Percentiles rank a stretch among this genome's conserved stretches.
Conservation (phyloP, 2,888 invertebrate species). For the Halictus ligatus region DNA sequence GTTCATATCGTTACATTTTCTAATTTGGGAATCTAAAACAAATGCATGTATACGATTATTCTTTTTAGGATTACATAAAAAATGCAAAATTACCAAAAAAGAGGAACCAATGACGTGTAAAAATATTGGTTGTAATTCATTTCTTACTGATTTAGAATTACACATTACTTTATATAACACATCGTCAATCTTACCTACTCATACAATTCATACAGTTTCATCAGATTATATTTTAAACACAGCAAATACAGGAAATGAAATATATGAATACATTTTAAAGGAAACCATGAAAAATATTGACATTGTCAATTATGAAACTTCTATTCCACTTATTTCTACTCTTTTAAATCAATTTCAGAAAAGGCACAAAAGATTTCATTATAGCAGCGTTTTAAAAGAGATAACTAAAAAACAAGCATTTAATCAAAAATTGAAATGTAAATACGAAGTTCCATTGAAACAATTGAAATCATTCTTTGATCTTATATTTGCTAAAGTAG, state of each 20-base stretch:
- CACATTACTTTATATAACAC: conserved; percentile 19
- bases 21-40: background rate
- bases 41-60: background rate
- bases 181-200: background rate
- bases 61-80: conserved; percentile 10
- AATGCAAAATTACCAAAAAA: background rate
- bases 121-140: background rate
- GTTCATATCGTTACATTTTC: background rate
- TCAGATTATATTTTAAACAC: conserved; percentile 13
- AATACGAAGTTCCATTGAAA: background rate
- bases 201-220: background rate
- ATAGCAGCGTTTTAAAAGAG: conserved; percentile 18
- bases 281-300: background rate
- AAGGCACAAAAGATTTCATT: conserved; percentile 27
- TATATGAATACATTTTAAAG: conserved; percentile 33
- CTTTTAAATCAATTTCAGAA: conserved; percentile 31
- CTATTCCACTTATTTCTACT: background rate
- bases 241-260: conserved; percentile 20
- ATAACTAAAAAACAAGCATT: background rate
- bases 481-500: conserved; percentile 38
- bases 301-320: conserved; percentile 23
- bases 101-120: background rate
- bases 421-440: background rate
- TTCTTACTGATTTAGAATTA: background rate
- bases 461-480: conserved; percentile 29